Conservation (phyloP, 2,113 vertebrate species). For the Cranoglanis bouderius region DNA sequence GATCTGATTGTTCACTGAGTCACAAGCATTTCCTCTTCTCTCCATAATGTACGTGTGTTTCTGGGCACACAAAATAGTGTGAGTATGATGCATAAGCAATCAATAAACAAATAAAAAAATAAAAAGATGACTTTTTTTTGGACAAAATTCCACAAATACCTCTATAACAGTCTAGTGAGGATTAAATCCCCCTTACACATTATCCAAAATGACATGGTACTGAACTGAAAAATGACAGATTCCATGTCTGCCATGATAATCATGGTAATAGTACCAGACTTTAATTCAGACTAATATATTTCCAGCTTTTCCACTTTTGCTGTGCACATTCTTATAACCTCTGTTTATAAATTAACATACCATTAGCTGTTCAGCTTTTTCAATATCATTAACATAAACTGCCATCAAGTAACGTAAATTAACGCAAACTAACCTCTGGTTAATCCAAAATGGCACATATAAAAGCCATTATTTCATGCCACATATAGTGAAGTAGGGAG, state of each 20-base stretch:
- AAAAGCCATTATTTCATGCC: background rate
- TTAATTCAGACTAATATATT: background rate
- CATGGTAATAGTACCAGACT: background rate
- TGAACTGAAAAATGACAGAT: background rate
- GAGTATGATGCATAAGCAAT: background rate
- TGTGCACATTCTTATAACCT: background rate
- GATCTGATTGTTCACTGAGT: constrained; percentile 56
- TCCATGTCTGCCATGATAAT: background rate
- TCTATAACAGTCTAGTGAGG: background rate
- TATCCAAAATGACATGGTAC: background rate
- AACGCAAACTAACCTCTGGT: background rate
- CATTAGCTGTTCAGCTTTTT: background rate
- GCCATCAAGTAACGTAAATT: background rate
- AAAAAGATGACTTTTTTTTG: background rate
- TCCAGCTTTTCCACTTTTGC: background rate
- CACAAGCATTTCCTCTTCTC: constrained; percentile 53
- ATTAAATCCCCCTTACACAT: background rate
- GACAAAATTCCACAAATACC: background rate
- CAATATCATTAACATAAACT: background rate
- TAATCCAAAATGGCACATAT: background rate
- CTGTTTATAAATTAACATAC: background rate
- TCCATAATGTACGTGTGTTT: constrained; percentile 41
- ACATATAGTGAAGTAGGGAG: background rate
- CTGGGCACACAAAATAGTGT: background rate
- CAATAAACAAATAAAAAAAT: background rate